phyloP scores from a whole-genome alignment of 2,113 vertebrate genomes.

The Propithecus coquereli region DNA sequence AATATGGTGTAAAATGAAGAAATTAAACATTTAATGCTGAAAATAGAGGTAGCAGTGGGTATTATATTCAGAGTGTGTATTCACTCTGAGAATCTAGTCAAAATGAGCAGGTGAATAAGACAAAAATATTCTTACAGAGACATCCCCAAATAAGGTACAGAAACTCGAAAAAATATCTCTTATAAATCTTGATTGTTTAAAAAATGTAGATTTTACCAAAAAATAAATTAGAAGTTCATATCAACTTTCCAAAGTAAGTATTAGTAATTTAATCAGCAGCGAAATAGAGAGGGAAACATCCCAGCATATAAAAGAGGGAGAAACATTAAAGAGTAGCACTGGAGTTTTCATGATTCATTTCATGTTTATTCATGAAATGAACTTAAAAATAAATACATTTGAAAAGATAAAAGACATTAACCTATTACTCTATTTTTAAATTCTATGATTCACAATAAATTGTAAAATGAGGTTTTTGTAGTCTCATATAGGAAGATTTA shows the following conservation, averaged over 20 bases:
- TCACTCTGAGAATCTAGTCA: neutral
- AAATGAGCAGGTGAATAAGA: neutral
- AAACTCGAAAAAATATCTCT: neutral
- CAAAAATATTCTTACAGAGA: neutral
- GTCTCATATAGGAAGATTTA: neutral
- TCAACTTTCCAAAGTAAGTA: neutral
- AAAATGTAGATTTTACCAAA: neutral
- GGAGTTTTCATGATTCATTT: neutral
- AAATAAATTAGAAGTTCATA: neutral
- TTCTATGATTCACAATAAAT: neutral
- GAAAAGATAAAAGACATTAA: neutral
- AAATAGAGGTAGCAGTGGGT: neutral
- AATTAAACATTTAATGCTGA: neutral
- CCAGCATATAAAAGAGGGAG: neutral
- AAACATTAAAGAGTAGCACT: accelerated
- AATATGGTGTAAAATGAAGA: neutral
- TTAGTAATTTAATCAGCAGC: neutral
- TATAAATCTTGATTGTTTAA: neutral
- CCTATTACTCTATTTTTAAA: neutral
- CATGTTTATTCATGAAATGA: neutral
- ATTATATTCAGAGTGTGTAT: neutral
- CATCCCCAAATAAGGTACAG: neutral
- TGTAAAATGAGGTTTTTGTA: neutral
- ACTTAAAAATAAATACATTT: neutral
- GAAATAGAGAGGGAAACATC: neutral